Conservation (phyloP, 2,888 invertebrate species). For the Latrodectus elegans region DNA sequence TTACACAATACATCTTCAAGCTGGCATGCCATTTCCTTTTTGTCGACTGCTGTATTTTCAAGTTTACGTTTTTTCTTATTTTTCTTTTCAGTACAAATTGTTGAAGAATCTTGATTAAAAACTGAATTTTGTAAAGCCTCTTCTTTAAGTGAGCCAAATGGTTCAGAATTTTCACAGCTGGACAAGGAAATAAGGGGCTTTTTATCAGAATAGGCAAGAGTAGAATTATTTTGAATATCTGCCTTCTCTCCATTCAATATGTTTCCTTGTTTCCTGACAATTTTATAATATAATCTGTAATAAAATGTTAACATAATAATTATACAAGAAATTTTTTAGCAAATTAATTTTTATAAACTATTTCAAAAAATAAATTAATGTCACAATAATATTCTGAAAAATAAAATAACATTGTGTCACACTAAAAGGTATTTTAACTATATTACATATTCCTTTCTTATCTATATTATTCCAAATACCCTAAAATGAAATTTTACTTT, state of each 20-base stretch:
- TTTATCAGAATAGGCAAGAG: background rate
- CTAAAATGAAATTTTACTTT: background rate
- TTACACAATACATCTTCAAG: constrained; percentile 48
- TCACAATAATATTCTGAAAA: too few species aligned
- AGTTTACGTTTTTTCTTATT: constrained; percentile 51
- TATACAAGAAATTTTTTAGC: too few species aligned
- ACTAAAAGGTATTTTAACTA: too few species aligned
- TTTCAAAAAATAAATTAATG: too few species aligned
- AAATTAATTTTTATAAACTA: too few species aligned
- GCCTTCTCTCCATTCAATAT: constrained; percentile 20
- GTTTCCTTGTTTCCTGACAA: constrained; percentile 28
- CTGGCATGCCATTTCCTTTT: constrained; percentile 45
- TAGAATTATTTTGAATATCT: constrained; percentile 4
- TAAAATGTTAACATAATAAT: too few species aligned
- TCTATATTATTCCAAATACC: background rate
- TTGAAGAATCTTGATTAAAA: background rate
- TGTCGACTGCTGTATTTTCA: constrained; percentile 33
- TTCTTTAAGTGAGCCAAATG: constrained; percentile 12
- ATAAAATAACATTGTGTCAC: too few species aligned
- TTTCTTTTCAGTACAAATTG: constrained; percentile 11
- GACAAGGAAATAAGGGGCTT: constrained; percentile 17
- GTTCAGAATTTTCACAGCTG: constrained; percentile 52
- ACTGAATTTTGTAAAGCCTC: background rate
- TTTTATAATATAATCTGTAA: constrained; percentile 58
- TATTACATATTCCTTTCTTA: too few species aligned